These are phyloP conservation scores for Myopa tessellatipennis DNA, from an alignment of 2,888 invertebrate genomes.

Conservation along the genomic window DNA sequence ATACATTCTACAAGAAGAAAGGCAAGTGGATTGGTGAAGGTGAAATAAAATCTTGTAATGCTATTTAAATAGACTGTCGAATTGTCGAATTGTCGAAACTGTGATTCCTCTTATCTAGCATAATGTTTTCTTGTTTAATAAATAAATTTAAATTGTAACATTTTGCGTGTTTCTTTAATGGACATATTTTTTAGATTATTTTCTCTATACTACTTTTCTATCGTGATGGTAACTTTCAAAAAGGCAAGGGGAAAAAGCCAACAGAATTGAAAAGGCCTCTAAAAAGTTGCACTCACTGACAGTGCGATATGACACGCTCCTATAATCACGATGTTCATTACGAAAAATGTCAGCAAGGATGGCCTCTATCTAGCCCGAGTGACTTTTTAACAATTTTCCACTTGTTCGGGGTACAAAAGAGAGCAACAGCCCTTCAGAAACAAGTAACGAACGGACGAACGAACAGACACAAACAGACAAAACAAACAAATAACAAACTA, in stretches of 20 bases:
- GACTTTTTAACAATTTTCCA: constrained; percentile 27
- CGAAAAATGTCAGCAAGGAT: constrained; percentile 11
- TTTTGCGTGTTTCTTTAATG: neutral
- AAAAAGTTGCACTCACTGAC: constrained; percentile 3
- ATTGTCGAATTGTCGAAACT: too few relatives aligned
- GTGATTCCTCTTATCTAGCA: too few relatives aligned
- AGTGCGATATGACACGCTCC: constrained; percentile 22
- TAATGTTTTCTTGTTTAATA: too few relatives aligned
- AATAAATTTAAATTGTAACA: too few relatives aligned
- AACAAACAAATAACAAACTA: constrained; percentile 16
- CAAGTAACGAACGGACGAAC: neutral
- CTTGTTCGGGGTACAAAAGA: constrained; percentile 7
- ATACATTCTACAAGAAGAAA: too few relatives aligned
- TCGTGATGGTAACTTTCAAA: neutral
- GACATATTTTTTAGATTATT: too few relatives aligned
- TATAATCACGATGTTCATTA: constrained; percentile 22
- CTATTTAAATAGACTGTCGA: too few relatives aligned
- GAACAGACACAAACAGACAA: neutral
- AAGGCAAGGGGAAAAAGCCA: neutral
- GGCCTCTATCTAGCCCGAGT: constrained; percentile 8
- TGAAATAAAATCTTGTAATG: too few relatives aligned
- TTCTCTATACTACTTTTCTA: neutral
- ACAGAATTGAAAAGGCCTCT: neutral
- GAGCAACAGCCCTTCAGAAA: neutral
- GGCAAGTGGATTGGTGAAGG: too few relatives aligned